Conservation (phyloP, 2,797 vertebrate species). For the Heliangelus exortis region DNA sequence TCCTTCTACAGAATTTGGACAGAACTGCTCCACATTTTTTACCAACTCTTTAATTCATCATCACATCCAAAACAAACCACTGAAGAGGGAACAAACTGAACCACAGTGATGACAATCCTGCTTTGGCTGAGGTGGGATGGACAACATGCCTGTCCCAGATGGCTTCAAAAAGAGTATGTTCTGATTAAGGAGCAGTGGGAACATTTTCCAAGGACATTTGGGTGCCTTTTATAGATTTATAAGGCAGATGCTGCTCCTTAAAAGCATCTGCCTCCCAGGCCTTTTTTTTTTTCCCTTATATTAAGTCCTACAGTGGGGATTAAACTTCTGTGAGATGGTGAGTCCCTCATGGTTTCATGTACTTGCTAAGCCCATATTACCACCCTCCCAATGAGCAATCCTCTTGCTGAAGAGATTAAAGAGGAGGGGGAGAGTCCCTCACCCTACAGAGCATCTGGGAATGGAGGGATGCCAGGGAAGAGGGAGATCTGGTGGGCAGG, state of each 20-base stretch:
- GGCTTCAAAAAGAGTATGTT: slow-evolving; percentile 64
- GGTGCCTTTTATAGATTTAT: slow-evolving; percentile 67
- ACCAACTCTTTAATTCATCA: background rate
- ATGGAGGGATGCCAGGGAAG: background rate
- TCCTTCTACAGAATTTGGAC: background rate
- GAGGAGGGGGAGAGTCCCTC: background rate
- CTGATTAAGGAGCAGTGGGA: slow-evolving; percentile 70
- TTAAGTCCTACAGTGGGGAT: background rate
- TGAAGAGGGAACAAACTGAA: slow-evolving; percentile 36
- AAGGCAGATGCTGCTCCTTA: slow-evolving; percentile 65
- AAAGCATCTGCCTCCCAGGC: slow-evolving; percentile 62
- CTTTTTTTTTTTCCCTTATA: background rate
- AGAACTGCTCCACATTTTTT: background rate
- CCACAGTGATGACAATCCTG: slow-evolving; percentile 25
- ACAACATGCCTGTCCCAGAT: slow-evolving; percentile 68
- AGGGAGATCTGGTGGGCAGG: background rate
- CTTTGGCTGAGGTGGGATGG: slow-evolving; percentile 53
- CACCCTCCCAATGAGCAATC: background rate
- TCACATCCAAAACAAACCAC: slow-evolving; percentile 26
- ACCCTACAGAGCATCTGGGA: background rate
- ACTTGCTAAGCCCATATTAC: background rate
- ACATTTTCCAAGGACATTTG: slow-evolving; percentile 72
- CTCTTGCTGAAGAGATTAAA: background rate
- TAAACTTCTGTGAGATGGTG: slow-evolving; percentile 12
- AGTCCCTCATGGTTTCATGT: background rate